Evolutionary conservation across 2,797 vertebrate species (phyloP), one percentile per base, ranked within the genome.

Genomic region (Mus caroli): DNA sequence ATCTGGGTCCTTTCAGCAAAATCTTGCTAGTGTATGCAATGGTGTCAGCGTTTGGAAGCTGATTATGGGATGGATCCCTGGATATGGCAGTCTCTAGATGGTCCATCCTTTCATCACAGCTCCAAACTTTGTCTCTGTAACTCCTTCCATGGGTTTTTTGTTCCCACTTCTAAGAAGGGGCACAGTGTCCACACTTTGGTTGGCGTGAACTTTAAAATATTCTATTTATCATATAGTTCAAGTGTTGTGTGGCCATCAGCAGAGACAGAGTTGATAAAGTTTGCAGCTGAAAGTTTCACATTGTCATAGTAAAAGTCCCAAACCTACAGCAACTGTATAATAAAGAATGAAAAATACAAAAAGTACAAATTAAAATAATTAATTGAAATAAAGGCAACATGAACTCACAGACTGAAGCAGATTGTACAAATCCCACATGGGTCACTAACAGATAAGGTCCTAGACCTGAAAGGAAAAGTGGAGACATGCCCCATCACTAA

Each of bases 241-340:
- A 85, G 54, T 37, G 71, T 20, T 92, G 73, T 50, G 24, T 52
- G 73, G 17, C 19, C 92, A 79, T 67, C 0, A 3, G 46, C 4
- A 84, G 87, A 40, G n/a, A 75, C 28, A 92, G 91, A 10, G 64
- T 90, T 88, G 24, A 62, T 52, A 91, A 95, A 62, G 10, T 6
- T 34, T 91, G n/a, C 80, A 82, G 31, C 62, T 92, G 22, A 6
- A 91, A 77, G 5, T 40, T 85, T 86, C 93, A 3, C 37, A n/a
- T 13, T 91, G 11, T 56, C 56, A 43, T 50, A 1, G 26, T 88
- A 52, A 69, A 96, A 92, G 28, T 80, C 2, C 2, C 34, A 88
- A 76, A 54, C 19, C 8, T 52, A 46, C 3, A 92, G 40, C 62
- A 95, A 84, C 22, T 9, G 0, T 40, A 28, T 58, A n/a, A 2